A percentile compares a stretch with the other conserved stretches of the same genome.
These are phyloP conservation scores for Phocides pigmalion DNA, from an alignment of 1,140 invertebrate species.

Conservation along the genomic window DNA sequence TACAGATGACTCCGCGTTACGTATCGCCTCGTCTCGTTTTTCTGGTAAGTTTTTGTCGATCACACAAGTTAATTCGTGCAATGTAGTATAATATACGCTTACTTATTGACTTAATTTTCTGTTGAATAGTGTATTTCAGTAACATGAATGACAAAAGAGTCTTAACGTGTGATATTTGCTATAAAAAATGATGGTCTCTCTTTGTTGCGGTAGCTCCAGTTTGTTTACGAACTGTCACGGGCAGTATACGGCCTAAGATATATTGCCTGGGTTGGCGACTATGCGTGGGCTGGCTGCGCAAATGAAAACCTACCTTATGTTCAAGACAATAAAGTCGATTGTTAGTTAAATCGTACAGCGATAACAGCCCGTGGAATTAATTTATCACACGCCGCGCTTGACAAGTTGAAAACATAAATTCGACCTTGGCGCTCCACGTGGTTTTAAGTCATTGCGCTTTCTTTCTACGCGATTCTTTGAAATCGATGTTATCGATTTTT, in stretches of 20 bases:
- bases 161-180: constrained; percentile 35
- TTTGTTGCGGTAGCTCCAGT: constrained; percentile 82
- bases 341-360: constrained; percentile 36
- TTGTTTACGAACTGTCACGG: constrained; percentile 84
- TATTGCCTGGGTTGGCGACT: constrained; percentile 83
- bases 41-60: constrained; percentile 67
- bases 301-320: constrained; percentile 50
- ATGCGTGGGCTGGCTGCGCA: constrained; percentile 65
- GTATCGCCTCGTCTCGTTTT: constrained; percentile 54
- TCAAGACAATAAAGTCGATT: constrained; percentile 42
- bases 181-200: constrained; percentile 52
- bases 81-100: constrained; percentile 21
- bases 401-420: constrained; percentile 84
- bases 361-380: constrained; percentile 83
- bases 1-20: constrained; percentile 77
- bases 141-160: not conserved
- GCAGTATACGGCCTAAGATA: constrained; percentile 83
- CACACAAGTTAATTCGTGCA: not conserved
- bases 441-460: constrained; percentile 67
- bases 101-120: constrained; percentile 12
- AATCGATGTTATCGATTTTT: constrained; percentile 37
- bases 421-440: constrained; percentile 83
- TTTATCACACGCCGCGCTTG: constrained; percentile 83
- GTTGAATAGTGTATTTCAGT: constrained; percentile 13
- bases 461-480: constrained; percentile 40